Base-by-base conservation (phyloP, 2,888 invertebrate species). In the Aporophyla lueneburgensis region DNA sequence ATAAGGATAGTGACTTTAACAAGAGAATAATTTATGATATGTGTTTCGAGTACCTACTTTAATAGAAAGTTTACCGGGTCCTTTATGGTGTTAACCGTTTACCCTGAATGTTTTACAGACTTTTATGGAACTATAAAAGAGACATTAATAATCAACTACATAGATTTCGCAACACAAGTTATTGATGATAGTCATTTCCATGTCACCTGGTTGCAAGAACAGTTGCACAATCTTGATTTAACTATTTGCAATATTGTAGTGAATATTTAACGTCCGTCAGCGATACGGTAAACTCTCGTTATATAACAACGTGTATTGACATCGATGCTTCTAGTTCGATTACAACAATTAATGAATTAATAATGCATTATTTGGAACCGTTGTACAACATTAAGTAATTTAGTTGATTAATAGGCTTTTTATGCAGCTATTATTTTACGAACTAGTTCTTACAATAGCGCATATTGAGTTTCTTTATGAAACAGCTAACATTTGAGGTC, bases 161-260 rank as follows among this genome's bases (percentile, higher is more conserved):
- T 5, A 9, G 9, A 24, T 85, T 76, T 80, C 43, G 33, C 27
- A 77, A 84, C 71, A 59, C 46, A 33, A 76, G 68, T 71, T 74
- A 78, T 79, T 81, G 69, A 81, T 78, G 71, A 74, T 78, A 74
- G 66, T 70, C 65, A 79, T 85, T 76, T 73, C 51, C 59, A 74
- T 77, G 75, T 83, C 77, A 81, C 71, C 49, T 43, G 74, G 43
- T 74, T 74, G 72, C 77, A 67, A 73, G 78, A 74, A 70, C 58
- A 33, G 68, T 87, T 87, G 78, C 81, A 72, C 73, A 78, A 85
- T 61, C 74, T 76, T 76, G 81, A 85, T 81, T 73, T 51, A 75
- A 68, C 73, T 78, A 72, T 79, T 81, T 77, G 85, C 75, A 83
- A 78, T 77, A 80, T 76, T 66, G 78, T 79, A 67, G 71, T 74